Base-by-base conservation (phyloP, 2,797 vertebrate species). In the Dipus sagitta region DNA sequence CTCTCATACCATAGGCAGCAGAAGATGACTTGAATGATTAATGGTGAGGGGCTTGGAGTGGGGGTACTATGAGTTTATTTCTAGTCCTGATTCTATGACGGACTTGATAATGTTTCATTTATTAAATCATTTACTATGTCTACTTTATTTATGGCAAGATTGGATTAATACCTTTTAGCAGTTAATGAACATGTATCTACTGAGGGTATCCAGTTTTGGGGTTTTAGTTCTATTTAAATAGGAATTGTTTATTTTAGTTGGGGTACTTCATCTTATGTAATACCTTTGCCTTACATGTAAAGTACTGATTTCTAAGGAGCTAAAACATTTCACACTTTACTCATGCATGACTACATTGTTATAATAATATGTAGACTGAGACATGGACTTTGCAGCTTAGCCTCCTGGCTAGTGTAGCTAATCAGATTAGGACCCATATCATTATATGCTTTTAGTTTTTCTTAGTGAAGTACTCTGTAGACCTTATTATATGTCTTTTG, bases 401-500 rank as follows among this genome's bases (percentile, higher is more conserved):
- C 47, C 32, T 24, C 54, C 54, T 91, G 76, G 38, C 86, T 88
- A 58, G 12, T 86, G 23, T 86, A 90, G 76, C 88, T 92, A 75
- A 60, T 86, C 74, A 76, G 17, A 85, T 74, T 68, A 90, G 28
- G 88, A 87, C 90, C 6, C 60, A 91, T 20, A 68, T 92, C 52
- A 83, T 7, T 70, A 3, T 87, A 70, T 68, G 85, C 20, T 84
- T 88, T 93, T 64, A 60, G 30, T 93, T 96, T 94, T 95, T 85
- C 83, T 90, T 90, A 90, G 32, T 90, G 77, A 91, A 95, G 72
- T 89, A 88, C 60, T 95, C n/a, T 85, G 3, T 96, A 80, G 70
- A 85, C 72, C 62, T 91, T 94, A 84, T 82, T 84, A 91, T 74
- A 80, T 85, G 77, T 86, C 91, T 95, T 95, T 96, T 90, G 62